Evolutionary conservation across 2,888 invertebrate genomes (phyloP), one percentile per base, ranked within the genome.

Genomic region (Frankliniella intonsa): DNA sequence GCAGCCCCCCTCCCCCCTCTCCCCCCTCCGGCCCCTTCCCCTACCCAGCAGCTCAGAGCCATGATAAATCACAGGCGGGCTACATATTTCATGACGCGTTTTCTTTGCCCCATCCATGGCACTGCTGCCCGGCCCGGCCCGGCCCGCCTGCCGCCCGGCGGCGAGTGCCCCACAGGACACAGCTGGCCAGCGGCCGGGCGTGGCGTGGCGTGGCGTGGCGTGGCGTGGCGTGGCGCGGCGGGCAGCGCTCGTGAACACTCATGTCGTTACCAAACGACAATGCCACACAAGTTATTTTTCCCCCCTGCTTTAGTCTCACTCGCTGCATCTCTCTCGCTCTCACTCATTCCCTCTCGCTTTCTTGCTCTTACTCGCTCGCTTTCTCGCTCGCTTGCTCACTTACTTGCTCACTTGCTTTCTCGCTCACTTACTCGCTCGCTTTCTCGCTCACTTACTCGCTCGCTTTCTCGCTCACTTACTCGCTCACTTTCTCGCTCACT

Each of bases 21-120:
- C 38, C 38, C n/a, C n/a, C n/a, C n/a, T n/a, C n/a, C n/a, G n/a
- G n/a, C n/a, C n/a, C n/a, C n/a, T n/a, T n/a, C n/a, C n/a, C n/a
- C n/a, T n/a, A n/a, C n/a, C n/a, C n/a, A n/a, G 55, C 11, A 14
- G 62, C 62, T 17, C 19, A 17, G 1, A 55, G n/a, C 62, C n/a
- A 25, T 25, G 25, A 76, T 76, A 76, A 76, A 76, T 76, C 69
- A 76, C 69, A 8, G 69, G 69, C 22, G 3, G 25, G 69, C 25
- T 76, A 76, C 69, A 76, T 76, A 76, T 76, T 76, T 76, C 69
- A 76, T 76, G 69, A 76, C 69, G 69, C 69, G 69, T 76, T 76
- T 76, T 76, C 69, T 76, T 76, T 25, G 69, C 22, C 55, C 55
- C 17, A 55, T 14, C 55, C 55, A 55, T 55, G 55, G 55, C 55